phyloP scores from a whole-genome alignment of 2,888 invertebrate species.

The Sesamia inferens region DNA sequence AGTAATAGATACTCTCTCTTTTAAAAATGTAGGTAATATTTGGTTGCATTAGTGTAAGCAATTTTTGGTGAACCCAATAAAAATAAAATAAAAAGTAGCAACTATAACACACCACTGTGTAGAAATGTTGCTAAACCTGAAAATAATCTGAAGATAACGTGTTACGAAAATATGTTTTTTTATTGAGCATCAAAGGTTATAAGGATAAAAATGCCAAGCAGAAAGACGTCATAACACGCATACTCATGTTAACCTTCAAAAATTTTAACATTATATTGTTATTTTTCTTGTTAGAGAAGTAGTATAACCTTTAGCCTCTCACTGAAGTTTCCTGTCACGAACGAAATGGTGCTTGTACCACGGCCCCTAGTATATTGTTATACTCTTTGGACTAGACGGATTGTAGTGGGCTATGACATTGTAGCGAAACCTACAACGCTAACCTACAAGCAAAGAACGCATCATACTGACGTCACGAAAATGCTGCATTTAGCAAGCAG shows the following conservation, averaged over 20 bases:
- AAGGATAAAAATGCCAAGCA: neutral
- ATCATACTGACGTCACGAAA: too few relatives aligned
- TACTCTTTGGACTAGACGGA: neutral
- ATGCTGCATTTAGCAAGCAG: too few relatives aligned
- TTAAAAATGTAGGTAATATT: too few relatives aligned
- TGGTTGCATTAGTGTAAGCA: too few relatives aligned
- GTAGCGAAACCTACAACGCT: too few relatives aligned
- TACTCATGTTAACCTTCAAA: neutral
- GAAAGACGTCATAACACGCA: neutral
- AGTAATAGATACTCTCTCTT: too few relatives aligned
- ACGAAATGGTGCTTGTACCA: conserved; percentile 14
- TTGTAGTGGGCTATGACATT: neutral
- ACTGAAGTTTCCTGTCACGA: conserved; percentile 19
- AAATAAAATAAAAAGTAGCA: too few relatives aligned
- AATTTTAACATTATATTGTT: neutral
- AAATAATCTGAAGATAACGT: neutral
- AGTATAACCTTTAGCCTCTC: neutral
- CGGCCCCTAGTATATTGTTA: neutral
- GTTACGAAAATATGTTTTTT: neutral
- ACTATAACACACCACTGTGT: neutral
- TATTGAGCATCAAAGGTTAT: neutral
- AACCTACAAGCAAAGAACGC: too few relatives aligned
- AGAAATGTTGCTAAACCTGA: neutral
- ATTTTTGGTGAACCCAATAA: too few relatives aligned
- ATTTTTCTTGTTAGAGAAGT: neutral